Evolutionary conservation across 2,888 invertebrate genomes (phyloP), one percentile per base, ranked within the genome.

Genomic region (Corbicula japonica): DNA sequence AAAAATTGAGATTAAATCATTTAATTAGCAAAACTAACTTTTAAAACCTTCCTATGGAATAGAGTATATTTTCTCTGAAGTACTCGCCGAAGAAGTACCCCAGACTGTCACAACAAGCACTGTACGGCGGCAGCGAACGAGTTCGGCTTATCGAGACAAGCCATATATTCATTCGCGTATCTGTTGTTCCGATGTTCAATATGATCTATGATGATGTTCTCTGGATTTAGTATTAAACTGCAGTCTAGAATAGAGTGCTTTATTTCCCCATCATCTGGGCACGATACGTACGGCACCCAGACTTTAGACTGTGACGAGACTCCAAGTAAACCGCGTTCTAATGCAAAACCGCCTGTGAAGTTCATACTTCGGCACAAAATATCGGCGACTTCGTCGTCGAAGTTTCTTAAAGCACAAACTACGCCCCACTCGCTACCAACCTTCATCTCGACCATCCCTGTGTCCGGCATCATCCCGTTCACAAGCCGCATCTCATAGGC

Each of bases 401-500:
- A 79, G 35, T 60, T 66, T 34, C 66, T 50, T 1, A 76, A 66
- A 2, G 70, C 83, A 73, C 83, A 83, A 34, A 83, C 56, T 34
- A 76, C 50, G 32, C 83, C 73, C 83, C 83, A 83, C 23, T 70
- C 61, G 28, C 70, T 76, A 35, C 69, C 76, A 44, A 83, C 56
- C 46, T 58, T 69, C 68, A 83, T 83, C 46, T 83, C 79, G 4
- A 83, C 76, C 70, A 79, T 66, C n/a, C 83, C 83, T 0, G 79
- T 73, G 34, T 79, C 50, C 10, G 50, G 52, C 15, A 28, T n/a
- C 4, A 56, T 23, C 0, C 66, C 76, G 52, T 73, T 73, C 12
- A 76, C 61, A 1, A 83, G 70, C 0, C 83, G 83, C 5, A 83
- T 35, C 35, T 78, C 63, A 54, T 83, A 83, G 5, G 79, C 83